Conservation (phyloP, 2,113 vertebrate species). For the Boleophthalmus pectinirostris region DNA sequence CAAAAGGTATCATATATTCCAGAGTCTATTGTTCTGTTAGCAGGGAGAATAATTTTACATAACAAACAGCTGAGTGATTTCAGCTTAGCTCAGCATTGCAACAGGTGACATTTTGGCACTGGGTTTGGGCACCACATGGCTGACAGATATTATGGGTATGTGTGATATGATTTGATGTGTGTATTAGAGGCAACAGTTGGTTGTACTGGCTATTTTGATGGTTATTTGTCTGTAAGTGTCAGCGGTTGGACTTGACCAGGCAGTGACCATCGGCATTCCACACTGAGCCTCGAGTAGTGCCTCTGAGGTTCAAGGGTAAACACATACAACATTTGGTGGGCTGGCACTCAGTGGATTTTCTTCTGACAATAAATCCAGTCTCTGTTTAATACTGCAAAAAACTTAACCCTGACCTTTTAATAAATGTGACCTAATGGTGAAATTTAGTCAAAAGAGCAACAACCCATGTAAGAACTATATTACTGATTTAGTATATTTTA, state of each 20-base stretch:
- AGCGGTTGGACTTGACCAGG: slow-evolving; percentile 42
- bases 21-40: no score
- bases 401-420: neutral
- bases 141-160: slow-evolving; percentile 40
- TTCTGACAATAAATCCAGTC: neutral
- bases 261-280: slow-evolving; percentile 58
- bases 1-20: neutral
- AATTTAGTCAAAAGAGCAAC: no score
- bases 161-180: slow-evolving; percentile 32
- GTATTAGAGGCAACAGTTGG: slow-evolving; percentile 47
- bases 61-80: slow-evolving; percentile 33
- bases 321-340: slow-evolving; percentile 54
- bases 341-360: slow-evolving; percentile 15
- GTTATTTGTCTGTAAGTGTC: slow-evolving; percentile 38
- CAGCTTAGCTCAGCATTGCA: slow-evolving; percentile 30
- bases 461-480: no score
- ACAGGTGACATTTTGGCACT: slow-evolving; percentile 31
- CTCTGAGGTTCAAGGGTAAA: slow-evolving; percentile 66
- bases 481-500: no score
- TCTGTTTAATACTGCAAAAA: neutral
- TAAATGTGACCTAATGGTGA: neutral
- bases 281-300: slow-evolving; percentile 54
- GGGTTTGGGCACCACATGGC: slow-evolving; percentile 37
- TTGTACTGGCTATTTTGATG: slow-evolving; percentile 32
- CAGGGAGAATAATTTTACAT: slow-evolving; percentile 18